Evolutionary conservation across 1,140 invertebrate genomes (phyloP), one percentile per base, ranked within the genome.

Genomic region (Pararge aegeria): DNA sequence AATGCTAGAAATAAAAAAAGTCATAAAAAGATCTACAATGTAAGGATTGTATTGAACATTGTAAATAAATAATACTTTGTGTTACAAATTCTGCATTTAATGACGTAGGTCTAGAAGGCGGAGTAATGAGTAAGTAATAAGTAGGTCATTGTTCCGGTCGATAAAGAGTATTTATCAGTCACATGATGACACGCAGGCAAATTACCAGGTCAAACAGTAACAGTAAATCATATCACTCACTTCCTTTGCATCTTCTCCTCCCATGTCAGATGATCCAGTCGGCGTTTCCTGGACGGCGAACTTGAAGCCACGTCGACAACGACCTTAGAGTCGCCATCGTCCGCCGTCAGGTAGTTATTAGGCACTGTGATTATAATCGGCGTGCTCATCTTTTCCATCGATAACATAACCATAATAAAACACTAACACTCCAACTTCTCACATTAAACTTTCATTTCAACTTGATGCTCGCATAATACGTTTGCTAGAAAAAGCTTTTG

Each of bases 221-320:
- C 42, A 53, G 19, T 34, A 51, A n/a, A 19, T 19, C 13, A 30
- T 1, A 60, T 64, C 29, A 93, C 94, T 92, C 91, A 96, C 95
- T 96, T 96, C 79, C 95, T 91, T 78, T 95, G 94, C 58, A 96
- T 89, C 80, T 96, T 96, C 84, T 96, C 95, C 78, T 96, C 95
- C 93, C 94, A 95, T 20, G 94, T 92, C 1, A 96, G 80, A 83
- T 96, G 94, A 83, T 96, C 95, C 58, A 96, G 83, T 15, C 94
- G 91, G 30, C 95, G 90, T 78, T 96, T 96, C 70, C 95, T 80
- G 27, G 83, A 84, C 48, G 89, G 76, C 27, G 83, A 76, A 21
- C 80, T 73, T 20, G 91, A 82, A 46, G 80, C 76, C 54, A 81
- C 80, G 48, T 86, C 86, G 54, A 87, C 77, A 53, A 88, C 74